Base-by-base conservation (phyloP, 35 echinoderm and acorn worm species). In the Chiridota heheva region DNA sequence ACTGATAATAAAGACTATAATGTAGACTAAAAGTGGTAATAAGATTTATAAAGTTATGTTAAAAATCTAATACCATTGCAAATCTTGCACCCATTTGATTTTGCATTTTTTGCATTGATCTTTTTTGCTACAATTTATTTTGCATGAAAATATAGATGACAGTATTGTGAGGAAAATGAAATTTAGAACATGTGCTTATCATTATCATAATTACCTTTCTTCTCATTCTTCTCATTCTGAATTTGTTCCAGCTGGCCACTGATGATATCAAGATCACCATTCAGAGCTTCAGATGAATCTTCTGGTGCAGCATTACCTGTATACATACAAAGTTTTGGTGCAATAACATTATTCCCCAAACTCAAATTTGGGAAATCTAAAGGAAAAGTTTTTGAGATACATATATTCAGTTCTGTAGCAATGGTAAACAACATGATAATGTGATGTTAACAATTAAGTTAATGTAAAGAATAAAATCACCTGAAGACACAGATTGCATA, bases 211-310 rank as follows among this genome's bases (percentile, higher is more conserved):
- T 61, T 53, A 22, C 10, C 46, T 33, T 31, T 60, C 38, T 78
- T 57, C 40, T 57, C 64, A 39, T 83, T 70, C 29, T 77, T 62
- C 44, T 85, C 86, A 49, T 86, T 74, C 4, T 89, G 45, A 17
- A 36, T 81, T 75, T 96, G 91, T 38, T 85, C 81, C 34, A 96
- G 39, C 26, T 96, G 41, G 25, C 84, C 86, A 35, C 86, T 81
- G 17, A 96, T 69, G 36, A 78, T 70, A 76, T 89, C 86, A 5
- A 89, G 35, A 49, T 82, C 90, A 74, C 84, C 90, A 82, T 87
- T 87, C 16, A 82, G 58, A 18, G 51, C 84, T 45, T 53, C 62
- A 1, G 32, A 31, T 59, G 56, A 35, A 68, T 87, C 59, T 44
- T 58, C 78, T 17, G 82, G 84, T n/a, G 75, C 63, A 58, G 27